phyloP scores from a whole-genome alignment of 1,140 invertebrate species.

The Sitobion miscanthi region DNA sequence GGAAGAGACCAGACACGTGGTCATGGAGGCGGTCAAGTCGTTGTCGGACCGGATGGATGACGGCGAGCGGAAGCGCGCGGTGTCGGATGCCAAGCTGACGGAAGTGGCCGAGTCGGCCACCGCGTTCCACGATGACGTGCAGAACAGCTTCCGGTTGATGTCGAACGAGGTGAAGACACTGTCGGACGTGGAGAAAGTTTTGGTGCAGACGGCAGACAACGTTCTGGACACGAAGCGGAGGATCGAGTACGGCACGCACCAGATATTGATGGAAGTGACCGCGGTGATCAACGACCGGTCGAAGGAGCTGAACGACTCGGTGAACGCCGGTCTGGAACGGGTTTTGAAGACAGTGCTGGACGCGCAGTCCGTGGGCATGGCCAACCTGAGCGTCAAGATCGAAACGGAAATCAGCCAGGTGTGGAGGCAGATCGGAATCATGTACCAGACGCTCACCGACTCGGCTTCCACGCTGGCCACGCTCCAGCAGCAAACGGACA shows the following conservation, averaged over 20 bases:
- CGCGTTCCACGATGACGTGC: slow-evolving; percentile 60
- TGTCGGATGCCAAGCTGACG: neutral
- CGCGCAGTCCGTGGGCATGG: slow-evolving; percentile 76
- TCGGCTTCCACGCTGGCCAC: slow-evolving; percentile 76
- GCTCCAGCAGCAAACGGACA: slow-evolving; percentile 79
- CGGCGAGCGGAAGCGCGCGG: neutral
- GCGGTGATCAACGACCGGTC: slow-evolving; percentile 73
- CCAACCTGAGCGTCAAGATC: slow-evolving; percentile 78
- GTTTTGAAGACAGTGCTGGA: slow-evolving; percentile 74
- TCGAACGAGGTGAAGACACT: slow-evolving; percentile 62
- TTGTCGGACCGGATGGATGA: neutral
- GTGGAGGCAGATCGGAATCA: slow-evolving; percentile 66
- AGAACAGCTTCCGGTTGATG: slow-evolving; percentile 62
- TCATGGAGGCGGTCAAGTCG: slow-evolving; percentile 9
- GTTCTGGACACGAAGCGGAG: slow-evolving; percentile 83
- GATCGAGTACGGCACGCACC: slow-evolving; percentile 83
- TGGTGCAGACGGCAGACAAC: slow-evolving; percentile 83
- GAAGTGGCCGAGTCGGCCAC: neutral
- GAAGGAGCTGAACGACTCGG: slow-evolving; percentile 71
- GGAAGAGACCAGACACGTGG: neutral
- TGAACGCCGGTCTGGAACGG: slow-evolving; percentile 74
- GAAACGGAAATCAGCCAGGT: slow-evolving; percentile 81
- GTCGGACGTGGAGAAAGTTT: slow-evolving; percentile 78
- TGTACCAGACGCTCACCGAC: slow-evolving; percentile 82
- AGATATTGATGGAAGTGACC: slow-evolving; percentile 81